phyloP scores from a whole-genome alignment of 2,113 vertebrate species.

The Tricholaema leucomelas region DNA sequence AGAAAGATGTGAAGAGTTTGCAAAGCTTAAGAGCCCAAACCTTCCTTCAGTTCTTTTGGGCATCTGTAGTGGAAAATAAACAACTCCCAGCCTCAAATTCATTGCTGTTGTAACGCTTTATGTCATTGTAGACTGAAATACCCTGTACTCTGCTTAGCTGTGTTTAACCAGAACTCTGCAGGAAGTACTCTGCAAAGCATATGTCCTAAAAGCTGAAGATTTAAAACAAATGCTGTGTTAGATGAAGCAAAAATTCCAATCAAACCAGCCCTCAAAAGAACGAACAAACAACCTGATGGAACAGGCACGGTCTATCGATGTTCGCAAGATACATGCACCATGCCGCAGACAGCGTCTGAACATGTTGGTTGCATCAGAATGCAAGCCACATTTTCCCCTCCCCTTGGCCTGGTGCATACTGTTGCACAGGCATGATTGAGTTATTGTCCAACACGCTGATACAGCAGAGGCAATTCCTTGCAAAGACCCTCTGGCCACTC shows the following conservation, averaged over 20 bases:
- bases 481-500: not conserved
- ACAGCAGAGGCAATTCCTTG: not conserved
- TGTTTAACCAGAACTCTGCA: not conserved
- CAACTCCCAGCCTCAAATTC: not conserved
- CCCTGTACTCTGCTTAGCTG: not conserved
- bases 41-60: not conserved
- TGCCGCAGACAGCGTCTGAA: not conserved
- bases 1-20: not conserved
- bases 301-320: not conserved
- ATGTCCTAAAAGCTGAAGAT: not conserved
- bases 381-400: not conserved
- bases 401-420: not conserved
- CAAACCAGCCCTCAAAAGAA: not conserved
- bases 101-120: accelerated
- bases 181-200: not conserved
- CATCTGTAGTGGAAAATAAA: not conserved
- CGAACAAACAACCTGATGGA: not conserved
- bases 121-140: not conserved
- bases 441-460: slow-evolving; percentile 12
- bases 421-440: not conserved
- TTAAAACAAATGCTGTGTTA: not conserved
- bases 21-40: not conserved
- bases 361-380: not conserved
- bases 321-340: not conserved
- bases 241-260: not conserved